Evolutionary conservation across 2,797 vertebrate genomes (phyloP), one percentile per base, ranked within the genome.

Genomic region (Sebastes flavidus): DNA sequence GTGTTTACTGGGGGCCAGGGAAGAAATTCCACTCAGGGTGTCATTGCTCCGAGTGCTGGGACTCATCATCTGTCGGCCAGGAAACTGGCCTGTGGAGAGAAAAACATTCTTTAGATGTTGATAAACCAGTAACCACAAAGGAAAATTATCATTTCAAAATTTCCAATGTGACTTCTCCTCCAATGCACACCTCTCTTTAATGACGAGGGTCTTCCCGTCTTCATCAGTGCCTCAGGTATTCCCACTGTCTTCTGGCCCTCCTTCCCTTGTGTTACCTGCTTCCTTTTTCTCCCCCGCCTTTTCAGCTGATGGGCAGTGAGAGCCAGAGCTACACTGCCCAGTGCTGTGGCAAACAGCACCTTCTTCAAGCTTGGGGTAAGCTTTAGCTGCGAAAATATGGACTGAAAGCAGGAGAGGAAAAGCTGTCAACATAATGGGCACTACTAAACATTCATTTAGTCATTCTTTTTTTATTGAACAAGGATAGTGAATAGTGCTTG

Each of bases 281-380:
- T 99, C 93, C 97, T 96, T 80, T 97, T 97, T 54, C 97, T 95
- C 8, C 98, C 97, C 0, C 98, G 96, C 1, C 99, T 95, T 90
- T 99, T 99, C 61, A 99, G 91, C 88, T 99, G 99, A 77, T 99
- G 99, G 14, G 99, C 99, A 0, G 98, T 98, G n/a, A 99, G 96
- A 38, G 98, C 98, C 93, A 99, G 91, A 0, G 98, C 97, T 0
- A 99, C 98, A 0, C 97, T 99, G 38, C 99, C 99, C 4, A 99
- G 96, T 0, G 98, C 98, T 0, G 98, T 99, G 77, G 98, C 99
- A 66, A 99, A 98, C 68, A 99, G 95, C 80, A 99, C 98, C 88
- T 98, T 99, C 89, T 98, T 97, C 74, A 99, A 95, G 93, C 94
- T 97, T 0, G 98, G 99, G 0, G 95, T 96, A 30, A 99, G 93